A percentile compares a stretch with the other conserved stretches of the same genome.
These are phyloP conservation scores for Notarius lentiginosus DNA, from an alignment of 2,113 vertebrate species.

Conservation along the genomic window DNA sequence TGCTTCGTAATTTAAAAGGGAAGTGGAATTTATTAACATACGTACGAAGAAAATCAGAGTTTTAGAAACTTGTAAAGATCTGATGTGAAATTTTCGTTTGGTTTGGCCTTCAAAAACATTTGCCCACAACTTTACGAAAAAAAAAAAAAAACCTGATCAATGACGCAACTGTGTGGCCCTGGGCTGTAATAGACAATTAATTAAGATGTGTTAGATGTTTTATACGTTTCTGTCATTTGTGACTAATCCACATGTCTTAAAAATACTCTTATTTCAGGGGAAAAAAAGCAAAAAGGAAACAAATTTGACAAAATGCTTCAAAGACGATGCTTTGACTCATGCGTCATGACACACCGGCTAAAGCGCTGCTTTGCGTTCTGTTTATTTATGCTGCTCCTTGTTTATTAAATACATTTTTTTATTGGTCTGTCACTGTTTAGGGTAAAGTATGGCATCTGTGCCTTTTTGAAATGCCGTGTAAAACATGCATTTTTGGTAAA, in stretches of 20 bases:
- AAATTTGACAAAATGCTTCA: constrained; percentile 50
- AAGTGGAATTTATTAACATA: not conserved
- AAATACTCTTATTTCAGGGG: not conserved
- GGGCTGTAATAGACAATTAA: not conserved
- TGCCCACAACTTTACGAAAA: not conserved
- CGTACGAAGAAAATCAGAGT: not conserved
- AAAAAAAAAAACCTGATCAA: not conserved
- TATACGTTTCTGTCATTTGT: not conserved
- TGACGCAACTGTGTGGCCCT: not conserved
- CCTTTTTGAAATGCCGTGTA: constrained; percentile 69
- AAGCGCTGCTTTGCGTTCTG: constrained; percentile 54
- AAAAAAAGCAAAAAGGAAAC: not conserved
- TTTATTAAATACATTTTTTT: constrained; percentile 66
- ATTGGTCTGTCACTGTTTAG: constrained; percentile 68
- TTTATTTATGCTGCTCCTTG: constrained; percentile 63
- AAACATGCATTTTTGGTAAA: constrained; percentile 66
- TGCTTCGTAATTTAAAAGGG: not conserved
- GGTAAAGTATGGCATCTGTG: constrained; percentile 75
- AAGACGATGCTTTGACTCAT: constrained; percentile 35
- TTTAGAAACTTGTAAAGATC: not conserved
- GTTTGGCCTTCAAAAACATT: not conserved
- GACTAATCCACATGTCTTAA: not conserved
- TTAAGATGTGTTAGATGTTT: not conserved
- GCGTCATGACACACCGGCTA: constrained; percentile 2
- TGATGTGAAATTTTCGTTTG: not conserved